Evolutionary conservation across 2,113 vertebrate genomes (phyloP), one percentile per base, ranked within the genome.

Genomic region (Galbula dea): DNA sequence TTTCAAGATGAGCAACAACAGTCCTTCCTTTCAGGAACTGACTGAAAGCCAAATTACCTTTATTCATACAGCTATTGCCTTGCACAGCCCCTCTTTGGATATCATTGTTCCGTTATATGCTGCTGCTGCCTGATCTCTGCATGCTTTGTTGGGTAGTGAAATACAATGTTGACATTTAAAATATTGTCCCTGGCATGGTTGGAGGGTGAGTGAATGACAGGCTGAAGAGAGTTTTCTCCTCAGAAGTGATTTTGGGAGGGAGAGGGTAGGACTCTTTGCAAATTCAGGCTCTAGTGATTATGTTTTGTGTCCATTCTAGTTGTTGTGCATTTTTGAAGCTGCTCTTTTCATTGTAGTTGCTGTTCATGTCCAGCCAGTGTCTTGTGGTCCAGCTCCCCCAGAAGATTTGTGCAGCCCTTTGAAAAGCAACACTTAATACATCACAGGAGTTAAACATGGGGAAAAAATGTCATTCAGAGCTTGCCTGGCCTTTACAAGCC

Each of bases 1-100:
- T 88, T 95, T 81, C 86, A 91, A 51, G 80, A 90, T 86, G 92
- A 94, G n/a, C n/a, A n/a, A 15, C 76, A 93, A 26, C 57, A 77
- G 24, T 48, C 57, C 39, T 69, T 95, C 76, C 27, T 63, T 29
- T n/a, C n/a, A 9, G 77, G 45, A 93, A 65, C 36, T 92, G 66
- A 67, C 65, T 83, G 88, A 87, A 94, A 91, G 55, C 76, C 73
- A 90, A 72, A 71, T 63, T 9, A 77, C 88, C 79, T 88, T 91
- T 83, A 81, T 92, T 94, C 65, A 57, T 74, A 71, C 8, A 78
- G 48, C 55, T 90, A 48, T 84, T 94, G 81, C 87, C 36, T 76
- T 78, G 65, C 30, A 68, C 15, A 85, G 82, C 41, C 30, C 24
- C 41, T 65, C 49, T 92, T 94, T 83, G 74, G 91, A 91, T 94